Percentiles rank a stretch among this genome's conserved stretches.
phyloP scores from a whole-genome alignment of 2,113 vertebrate species.

The Dolichotis patagonum region DNA sequence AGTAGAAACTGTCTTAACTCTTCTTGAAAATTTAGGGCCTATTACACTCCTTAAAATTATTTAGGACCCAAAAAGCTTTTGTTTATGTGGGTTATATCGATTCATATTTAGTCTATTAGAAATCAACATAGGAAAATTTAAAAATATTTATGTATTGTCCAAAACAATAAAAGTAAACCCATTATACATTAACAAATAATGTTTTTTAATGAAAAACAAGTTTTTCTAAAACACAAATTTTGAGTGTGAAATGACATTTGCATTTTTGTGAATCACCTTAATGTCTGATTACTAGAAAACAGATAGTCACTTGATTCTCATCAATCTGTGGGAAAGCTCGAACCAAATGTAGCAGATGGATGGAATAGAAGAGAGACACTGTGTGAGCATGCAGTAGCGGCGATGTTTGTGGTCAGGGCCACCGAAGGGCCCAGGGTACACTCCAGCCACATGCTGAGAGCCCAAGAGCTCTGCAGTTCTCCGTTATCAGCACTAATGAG shows the following conservation, averaged over 20 bases:
- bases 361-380: neutral
- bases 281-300: neutral
- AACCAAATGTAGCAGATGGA: neutral
- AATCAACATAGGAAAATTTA: conserved; percentile 41
- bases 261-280: conserved; percentile 18
- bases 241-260: neutral
- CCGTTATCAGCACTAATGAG: neutral
- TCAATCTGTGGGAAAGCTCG: neutral
- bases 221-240: conserved; percentile 29
- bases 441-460: neutral
- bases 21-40: conserved; percentile 7
- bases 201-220: neutral
- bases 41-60: conserved; percentile 14
- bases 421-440: neutral
- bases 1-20: neutral
- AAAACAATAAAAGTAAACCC: conserved; percentile 36
- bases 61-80: neutral
- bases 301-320: neutral
- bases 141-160: neutral
- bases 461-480: neutral
- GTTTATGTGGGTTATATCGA: neutral
- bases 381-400: neutral
- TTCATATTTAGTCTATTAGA: neutral
- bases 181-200: conserved; percentile 6
- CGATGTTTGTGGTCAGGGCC: neutral